Evolutionary conservation across 2,888 invertebrate genomes (phyloP), one percentile per base, ranked within the genome.

Genomic region (Thera obeliscata): DNA sequence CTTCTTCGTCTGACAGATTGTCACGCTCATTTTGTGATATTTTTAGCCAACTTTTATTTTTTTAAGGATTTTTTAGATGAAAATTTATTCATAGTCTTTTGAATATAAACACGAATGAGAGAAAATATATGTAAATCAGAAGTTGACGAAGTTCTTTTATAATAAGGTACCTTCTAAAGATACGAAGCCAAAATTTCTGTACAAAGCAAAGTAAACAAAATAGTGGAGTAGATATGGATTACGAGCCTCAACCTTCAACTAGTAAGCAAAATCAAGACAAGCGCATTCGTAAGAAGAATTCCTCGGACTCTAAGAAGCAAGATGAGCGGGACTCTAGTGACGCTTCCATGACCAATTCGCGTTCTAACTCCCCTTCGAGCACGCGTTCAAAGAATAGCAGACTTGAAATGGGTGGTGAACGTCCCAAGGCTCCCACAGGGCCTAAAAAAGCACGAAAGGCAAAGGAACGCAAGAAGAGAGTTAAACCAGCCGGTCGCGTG

Each of bases 171-270:
- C 22, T 22, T 22, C 22, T 22, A 22, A 1, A 22, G 22, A 22
- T 36, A 59, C 58, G 49, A 59, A 59, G 5, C 33, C 9, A 22
- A 60, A 52, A 52, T 52, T 46, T 11, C 36, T 22, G 22, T 11
- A 22, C 22, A 56, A 35, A 35, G 33, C 9, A 22, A 88, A 87
- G 86, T 87, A 86, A 77, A 81, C 64, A 80, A 80, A 59, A 64
- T 33, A 56, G 49, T 48, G 22, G 22, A 41, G 38, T 8, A 12
- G 88, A 87, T 60, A 88, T 89, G 88, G 85, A 82, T 56, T 82
- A 85, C 55, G 83, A 80, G 35, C 68, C 50, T 52, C 59, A 79
- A 8, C 76, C 87, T 22, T 79, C 82, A 33, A 80, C 85, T 46
- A 85, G 85, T 77, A 84, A 83, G 69, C 82, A 84, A 62, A 78